These are phyloP conservation scores for Psilanteris sp. DNA, from an alignment of 1,140 invertebrate species.

Conservation along the genomic window DNA sequence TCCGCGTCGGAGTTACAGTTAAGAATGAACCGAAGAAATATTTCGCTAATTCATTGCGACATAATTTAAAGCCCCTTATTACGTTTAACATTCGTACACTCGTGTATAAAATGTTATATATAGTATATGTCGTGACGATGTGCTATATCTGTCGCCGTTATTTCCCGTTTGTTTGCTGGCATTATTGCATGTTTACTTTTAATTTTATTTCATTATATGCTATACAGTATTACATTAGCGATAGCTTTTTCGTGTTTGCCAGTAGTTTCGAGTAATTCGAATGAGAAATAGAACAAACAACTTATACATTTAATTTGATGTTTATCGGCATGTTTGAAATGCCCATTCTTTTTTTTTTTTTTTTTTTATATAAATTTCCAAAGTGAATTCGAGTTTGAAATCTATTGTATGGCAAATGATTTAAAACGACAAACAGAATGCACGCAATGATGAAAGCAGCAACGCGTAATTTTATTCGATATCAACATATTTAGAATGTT, in stretches of 20 bases:
- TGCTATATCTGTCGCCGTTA: slow-evolving; percentile 9
- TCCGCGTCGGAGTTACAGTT: too few species aligned
- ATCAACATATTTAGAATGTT: too few species aligned
- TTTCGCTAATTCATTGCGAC: background rate
- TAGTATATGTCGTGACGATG: slow-evolving; percentile 12
- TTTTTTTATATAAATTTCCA: too few species aligned
- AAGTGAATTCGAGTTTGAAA: too few species aligned
- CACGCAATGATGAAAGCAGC: too few species aligned
- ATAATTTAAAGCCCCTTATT: slow-evolving; percentile 14
- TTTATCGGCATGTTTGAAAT: too few species aligned
- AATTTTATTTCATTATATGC: slow-evolving; percentile 24
- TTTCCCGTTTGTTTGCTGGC: slow-evolving; percentile 23
- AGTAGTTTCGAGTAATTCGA: background rate
- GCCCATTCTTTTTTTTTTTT: too few species aligned
- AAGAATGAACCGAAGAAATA: too few species aligned
- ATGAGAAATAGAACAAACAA: background rate
- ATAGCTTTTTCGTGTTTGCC: background rate
- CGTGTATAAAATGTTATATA: slow-evolving; percentile 21
- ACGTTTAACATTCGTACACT: slow-evolving; percentile 34
- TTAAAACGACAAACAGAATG: too few species aligned
- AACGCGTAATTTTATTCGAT: too few species aligned
- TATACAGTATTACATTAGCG: slow-evolving; percentile 1
- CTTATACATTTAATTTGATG: background rate
- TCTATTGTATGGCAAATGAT: too few species aligned
- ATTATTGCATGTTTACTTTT: slow-evolving; percentile 32